phyloP scores from a whole-genome alignment of 2,888 invertebrate genomes.

The Dasysyrphus albostriatus region DNA sequence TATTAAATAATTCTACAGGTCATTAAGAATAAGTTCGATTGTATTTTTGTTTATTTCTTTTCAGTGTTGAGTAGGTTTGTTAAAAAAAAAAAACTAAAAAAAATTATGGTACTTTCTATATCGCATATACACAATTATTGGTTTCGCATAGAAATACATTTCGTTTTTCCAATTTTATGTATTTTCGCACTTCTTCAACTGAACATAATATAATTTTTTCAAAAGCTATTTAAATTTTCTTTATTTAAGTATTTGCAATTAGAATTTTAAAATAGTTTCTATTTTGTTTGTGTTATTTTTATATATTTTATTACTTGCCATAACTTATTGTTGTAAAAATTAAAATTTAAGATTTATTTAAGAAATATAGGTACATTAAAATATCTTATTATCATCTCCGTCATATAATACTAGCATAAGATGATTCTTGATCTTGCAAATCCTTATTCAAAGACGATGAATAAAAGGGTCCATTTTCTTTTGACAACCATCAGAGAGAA shows the following conservation, averaged over 20 bases:
- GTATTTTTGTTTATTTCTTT: conserved; percentile 24
- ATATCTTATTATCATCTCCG: background rate
- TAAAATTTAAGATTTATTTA: background rate
- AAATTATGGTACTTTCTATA: background rate
- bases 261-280: conserved; percentile 6
- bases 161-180: background rate
- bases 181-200: background rate
- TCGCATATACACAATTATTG: background rate
- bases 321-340: background rate
- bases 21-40: conserved; percentile 52
- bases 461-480: background rate
- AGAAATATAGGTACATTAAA: background rate
- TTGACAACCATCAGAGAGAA: background rate
- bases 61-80: conserved; percentile 10
- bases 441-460: too few species aligned
- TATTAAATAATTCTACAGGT: conserved; percentile 52
- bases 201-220: background rate
- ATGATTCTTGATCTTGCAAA: too few species aligned
- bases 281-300: background rate
- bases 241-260: conserved; percentile 4
- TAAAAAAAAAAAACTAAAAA: conserved; percentile 5
- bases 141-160: background rate
- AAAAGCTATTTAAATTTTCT: background rate
- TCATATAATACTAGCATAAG: too few species aligned
- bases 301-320: conserved; percentile 3